phyloP scores from a whole-genome alignment of 1,140 invertebrate genomes.

The Drosophila sp. region DNA sequence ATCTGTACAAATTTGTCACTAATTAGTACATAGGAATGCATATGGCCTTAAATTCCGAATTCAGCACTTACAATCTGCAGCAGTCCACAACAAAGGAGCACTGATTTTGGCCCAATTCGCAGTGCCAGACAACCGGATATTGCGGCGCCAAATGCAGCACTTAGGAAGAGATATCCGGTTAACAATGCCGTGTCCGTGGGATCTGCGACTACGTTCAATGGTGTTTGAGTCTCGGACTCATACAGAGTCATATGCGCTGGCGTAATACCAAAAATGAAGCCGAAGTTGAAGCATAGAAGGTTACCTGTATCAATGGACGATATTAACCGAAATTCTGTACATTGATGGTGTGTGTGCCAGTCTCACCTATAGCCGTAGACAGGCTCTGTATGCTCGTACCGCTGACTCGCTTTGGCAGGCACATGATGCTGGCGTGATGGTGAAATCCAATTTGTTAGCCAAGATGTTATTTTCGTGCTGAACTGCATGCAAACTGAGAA shows the following conservation, averaged over 20 bases:
- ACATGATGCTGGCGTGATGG: slow-evolving; percentile 42
- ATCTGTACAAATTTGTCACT: not conserved
- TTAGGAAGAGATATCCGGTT: slow-evolving; percentile 65
- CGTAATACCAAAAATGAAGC: slow-evolving; percentile 74
- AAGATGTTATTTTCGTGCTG: slow-evolving; percentile 15
- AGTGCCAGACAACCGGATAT: slow-evolving; percentile 57
- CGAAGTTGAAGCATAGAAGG: slow-evolving; percentile 75
- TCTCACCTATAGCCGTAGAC: slow-evolving; percentile 63
- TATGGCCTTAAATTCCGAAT: too few species aligned
- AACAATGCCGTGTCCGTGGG: slow-evolving; percentile 55
- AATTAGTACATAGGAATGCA: too few species aligned
- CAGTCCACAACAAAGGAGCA: slow-evolving; percentile 67
- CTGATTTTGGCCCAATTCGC: slow-evolving; percentile 72
- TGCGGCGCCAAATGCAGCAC: slow-evolving; percentile 60
- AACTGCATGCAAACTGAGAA: slow-evolving; percentile 55
- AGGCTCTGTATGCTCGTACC: slow-evolving; percentile 67
- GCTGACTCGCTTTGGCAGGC: slow-evolving; percentile 62
- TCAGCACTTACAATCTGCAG: slow-evolving; percentile 71
- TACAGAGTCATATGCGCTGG: slow-evolving; percentile 70
- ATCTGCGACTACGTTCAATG: slow-evolving; percentile 52
- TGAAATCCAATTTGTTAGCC: not conserved
- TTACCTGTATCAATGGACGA: slow-evolving; percentile 48
- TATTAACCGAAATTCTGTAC: not conserved
- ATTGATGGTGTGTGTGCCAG: not conserved
- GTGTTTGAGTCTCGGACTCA: slow-evolving; percentile 54